phyloP scores from a whole-genome alignment of 2,888 invertebrate genomes.

The Microctonus aethiopoides region DNA sequence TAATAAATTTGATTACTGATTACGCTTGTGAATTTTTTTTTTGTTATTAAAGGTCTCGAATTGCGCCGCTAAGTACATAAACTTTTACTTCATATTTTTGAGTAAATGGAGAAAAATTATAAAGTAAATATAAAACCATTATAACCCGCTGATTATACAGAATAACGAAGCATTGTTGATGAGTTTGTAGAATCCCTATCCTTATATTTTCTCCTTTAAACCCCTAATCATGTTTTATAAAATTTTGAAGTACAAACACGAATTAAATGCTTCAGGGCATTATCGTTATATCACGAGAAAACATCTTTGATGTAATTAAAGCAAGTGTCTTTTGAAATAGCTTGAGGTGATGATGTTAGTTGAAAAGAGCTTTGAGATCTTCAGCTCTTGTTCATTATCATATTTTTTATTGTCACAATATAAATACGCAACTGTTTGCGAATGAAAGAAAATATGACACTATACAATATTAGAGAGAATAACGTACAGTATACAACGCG shows the following conservation, averaged over 20 bases:
- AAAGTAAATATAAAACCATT: neutral
- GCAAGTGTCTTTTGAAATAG: constrained; percentile 63
- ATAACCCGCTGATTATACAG: neutral
- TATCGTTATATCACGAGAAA: constrained; percentile 57
- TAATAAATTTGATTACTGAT: constrained; percentile 68
- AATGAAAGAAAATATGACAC: too few relatives aligned
- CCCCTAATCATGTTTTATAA: neutral
- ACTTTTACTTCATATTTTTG: neutral
- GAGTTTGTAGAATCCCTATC: constrained; percentile 4
- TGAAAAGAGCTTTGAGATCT: too few relatives aligned
- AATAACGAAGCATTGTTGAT: neutral
- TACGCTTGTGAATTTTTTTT: constrained; percentile 54
- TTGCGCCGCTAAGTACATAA: constrained; percentile 14
- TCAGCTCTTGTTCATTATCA: neutral
- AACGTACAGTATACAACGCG: too few relatives aligned
- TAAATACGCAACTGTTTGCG: neutral
- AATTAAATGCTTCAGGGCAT: constrained; percentile 45
- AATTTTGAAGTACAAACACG: neutral
- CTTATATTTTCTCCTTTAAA: neutral
- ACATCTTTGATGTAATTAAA: constrained; percentile 61
- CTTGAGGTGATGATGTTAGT: constrained; percentile 48
- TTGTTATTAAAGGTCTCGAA: constrained; percentile 33
- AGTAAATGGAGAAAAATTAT: constrained; percentile 29
- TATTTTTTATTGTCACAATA: neutral
- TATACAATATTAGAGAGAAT: too few relatives aligned